Evolutionary conservation across 30 jellyfish, hydroid and myxozoan species (phyloP), one percentile per base, ranked within the genome.

Genomic region (Aurelia sp.): DNA sequence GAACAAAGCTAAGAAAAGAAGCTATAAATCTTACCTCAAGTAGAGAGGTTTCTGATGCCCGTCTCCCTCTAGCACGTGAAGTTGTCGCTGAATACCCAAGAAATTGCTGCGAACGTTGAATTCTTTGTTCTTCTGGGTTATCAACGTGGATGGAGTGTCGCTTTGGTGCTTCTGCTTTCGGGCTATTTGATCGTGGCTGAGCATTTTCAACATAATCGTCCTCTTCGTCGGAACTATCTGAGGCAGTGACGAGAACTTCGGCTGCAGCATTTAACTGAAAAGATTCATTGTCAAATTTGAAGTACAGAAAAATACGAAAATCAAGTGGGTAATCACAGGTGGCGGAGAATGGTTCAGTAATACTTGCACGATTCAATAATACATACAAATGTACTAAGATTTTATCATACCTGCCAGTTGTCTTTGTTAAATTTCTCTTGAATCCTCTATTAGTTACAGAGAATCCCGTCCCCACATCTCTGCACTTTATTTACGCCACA

Each of bases 111-210:
- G 82, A 44, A 30, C 63, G 90, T 27, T 35, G 37, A 20, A 53
- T 81, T 55, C 57, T 23, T 33, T 85, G 94, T 71, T 92, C 96
- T 4, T 79, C 82, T 13, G 98, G 98, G 72, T 92, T 92, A 44
- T 92, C 96, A 18, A 92, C 78, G 66, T 92, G 98, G 50, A 92
- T 92, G 13, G 98, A 79, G 66, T 92, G 95, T 48, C 98, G 83
- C 57, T 92, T 92, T 15, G 82, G 68, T 55, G 64, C 33, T 41
- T 69, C 84, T 15, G 57, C 48, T 23, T 61, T 30, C 22, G 71
- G 18, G 74, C 52, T 37, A 22, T 64, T 44, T 64, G 72, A 20
- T 51, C 64, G 33, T 16, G 87, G 50, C 59, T 75, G 64, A n/a
- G 73, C 63, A 13, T 17, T 22, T 60, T 59, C 50, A 19, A 41